Evolutionary conservation across 1,140 invertebrate genomes (phyloP), one percentile per base, ranked within the genome.

Genomic region (Phortica variegata): DNA sequence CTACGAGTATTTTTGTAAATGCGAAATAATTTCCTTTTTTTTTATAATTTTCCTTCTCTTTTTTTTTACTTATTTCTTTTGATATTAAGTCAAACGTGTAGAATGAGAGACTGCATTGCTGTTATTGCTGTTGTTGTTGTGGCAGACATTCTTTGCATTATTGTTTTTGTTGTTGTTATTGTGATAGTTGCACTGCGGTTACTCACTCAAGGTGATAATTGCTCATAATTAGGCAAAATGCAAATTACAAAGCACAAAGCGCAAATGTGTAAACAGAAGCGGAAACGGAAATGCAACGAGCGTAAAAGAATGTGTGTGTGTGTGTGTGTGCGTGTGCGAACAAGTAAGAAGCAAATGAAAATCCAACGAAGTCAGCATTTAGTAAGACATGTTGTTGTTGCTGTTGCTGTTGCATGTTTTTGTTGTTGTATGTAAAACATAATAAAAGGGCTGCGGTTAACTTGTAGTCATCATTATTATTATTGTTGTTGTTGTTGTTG

Each of bases 161-260:
- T 12, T 36, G 56, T 61, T 26, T 5, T 26, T 26, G 23, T 26
- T 26, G 23, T 26, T 10, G 23, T 26, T 26, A 10, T 26, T 26
- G 15, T 55, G 26, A 49, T 21, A 8, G 3, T 10, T 16, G 23
- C 13, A 49, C 34, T 54, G 36, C 19, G 17, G 47, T 45, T 47
- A 13, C 16, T 52, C 51, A 20, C 59, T 54, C 45, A 49, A 61
- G 51, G 43, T 48, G 58, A 53, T 58, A 69, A 68, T 69, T 68
- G 58, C 58, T 52, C 61, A 65, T 68, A 68, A 68, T 68, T 69
- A 60, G 48, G 54, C 46, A 38, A 41, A 56, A 48, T 49, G 56
- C 56, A 63, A 55, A 54, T 51, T 54, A 15, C 32, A 47, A 51
- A 29, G 23, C 23, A 26, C n/a, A n/a, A n/a, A n/a, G n/a, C n/a